These are phyloP conservation scores for Octopus bimaculoides DNA, from an alignment of 1,140 invertebrate genomes.

Conservation along the genomic window DNA sequence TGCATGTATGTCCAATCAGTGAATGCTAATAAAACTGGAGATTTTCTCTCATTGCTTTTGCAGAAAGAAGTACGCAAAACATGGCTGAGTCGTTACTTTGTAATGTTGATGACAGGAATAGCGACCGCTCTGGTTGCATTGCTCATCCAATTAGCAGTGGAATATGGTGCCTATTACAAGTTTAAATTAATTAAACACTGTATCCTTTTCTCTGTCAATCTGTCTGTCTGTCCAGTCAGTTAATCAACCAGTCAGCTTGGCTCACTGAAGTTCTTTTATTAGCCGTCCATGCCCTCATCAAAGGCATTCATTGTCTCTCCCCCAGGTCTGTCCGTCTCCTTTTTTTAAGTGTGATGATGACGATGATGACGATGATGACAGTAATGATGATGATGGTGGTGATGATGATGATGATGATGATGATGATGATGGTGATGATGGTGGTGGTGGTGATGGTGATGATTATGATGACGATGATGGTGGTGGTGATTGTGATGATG, in stretches of 20 bases:
- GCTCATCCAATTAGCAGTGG: conserved; percentile 85
- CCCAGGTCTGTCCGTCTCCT: too few relatives aligned
- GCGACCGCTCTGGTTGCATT: conserved; percentile 87
- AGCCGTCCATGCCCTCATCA: neutral
- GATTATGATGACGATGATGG: too few relatives aligned
- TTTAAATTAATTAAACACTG: conserved; percentile 63
- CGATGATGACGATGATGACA: too few relatives aligned
- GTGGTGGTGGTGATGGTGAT: too few relatives aligned
- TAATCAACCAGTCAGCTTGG: too few relatives aligned
- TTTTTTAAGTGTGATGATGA: too few relatives aligned
- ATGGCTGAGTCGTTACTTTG: conserved; percentile 74
- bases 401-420: too few relatives aligned
- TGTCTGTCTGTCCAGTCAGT: too few relatives aligned
- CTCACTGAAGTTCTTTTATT: conserved; percentile 11
- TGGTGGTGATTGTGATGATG: neutral
- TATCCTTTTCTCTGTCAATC: conserved; percentile 64
- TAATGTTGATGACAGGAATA: conserved; percentile 90
- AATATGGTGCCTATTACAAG: conserved; percentile 79
- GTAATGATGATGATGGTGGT: too few relatives aligned
- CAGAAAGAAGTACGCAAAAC: conserved; percentile 38
- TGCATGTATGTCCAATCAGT: too few relatives aligned
- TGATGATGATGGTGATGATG: too few relatives aligned
- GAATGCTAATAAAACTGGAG: too few relatives aligned
- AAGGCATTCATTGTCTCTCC: neutral
- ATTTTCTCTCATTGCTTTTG: conserved; percentile 16